Percentiles rank a stretch among this genome's conserved stretches.
phyloP scores from a whole-genome alignment of 2,888 invertebrate species.

The Linnaemya tessellans region DNA sequence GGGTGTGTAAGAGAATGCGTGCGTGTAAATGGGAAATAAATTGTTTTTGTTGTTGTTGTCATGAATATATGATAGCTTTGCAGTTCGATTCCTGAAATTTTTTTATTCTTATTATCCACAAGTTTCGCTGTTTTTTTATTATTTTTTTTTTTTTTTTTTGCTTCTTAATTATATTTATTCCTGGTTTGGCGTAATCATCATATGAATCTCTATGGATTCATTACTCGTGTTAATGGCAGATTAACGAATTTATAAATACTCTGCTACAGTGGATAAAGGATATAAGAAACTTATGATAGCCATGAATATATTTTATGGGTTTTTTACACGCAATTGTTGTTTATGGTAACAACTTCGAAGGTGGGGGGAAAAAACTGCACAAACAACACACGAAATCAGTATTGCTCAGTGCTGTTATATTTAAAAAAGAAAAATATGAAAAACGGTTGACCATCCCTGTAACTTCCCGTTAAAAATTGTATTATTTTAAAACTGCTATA shows the following conservation, averaged over 20 bases:
- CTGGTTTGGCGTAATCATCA: constrained; percentile 51
- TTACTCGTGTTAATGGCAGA: constrained; percentile 17
- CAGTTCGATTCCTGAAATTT: constrained; percentile 56
- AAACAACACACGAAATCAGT: too few species aligned
- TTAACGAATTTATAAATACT: not conserved
- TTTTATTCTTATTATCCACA: constrained; percentile 8
- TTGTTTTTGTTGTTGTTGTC: constrained; percentile 27
- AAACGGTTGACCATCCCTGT: too few species aligned
- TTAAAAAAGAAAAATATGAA: too few species aligned
- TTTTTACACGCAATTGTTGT: not conserved
- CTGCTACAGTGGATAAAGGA: not conserved
- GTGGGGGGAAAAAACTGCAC: too few species aligned
- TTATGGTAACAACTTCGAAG: too few species aligned
- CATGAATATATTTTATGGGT: not conserved
- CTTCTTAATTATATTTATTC: constrained; percentile 28
- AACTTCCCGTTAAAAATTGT: too few species aligned
- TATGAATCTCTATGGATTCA: constrained; percentile 47
- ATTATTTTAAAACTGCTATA: too few species aligned
- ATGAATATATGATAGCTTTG: constrained; percentile 56
- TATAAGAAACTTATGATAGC: constrained; percentile 2
- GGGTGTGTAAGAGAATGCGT: constrained; percentile 15
- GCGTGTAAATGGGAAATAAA: constrained; percentile 56
- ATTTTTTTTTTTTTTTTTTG: not conserved
- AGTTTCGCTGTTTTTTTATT: constrained; percentile 17
- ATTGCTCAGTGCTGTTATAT: too few species aligned